Evolutionary conservation across 2,888 invertebrate species (phyloP), one percentile per base, ranked within the genome.

Genomic region (Lycaena phlaeas): DNA sequence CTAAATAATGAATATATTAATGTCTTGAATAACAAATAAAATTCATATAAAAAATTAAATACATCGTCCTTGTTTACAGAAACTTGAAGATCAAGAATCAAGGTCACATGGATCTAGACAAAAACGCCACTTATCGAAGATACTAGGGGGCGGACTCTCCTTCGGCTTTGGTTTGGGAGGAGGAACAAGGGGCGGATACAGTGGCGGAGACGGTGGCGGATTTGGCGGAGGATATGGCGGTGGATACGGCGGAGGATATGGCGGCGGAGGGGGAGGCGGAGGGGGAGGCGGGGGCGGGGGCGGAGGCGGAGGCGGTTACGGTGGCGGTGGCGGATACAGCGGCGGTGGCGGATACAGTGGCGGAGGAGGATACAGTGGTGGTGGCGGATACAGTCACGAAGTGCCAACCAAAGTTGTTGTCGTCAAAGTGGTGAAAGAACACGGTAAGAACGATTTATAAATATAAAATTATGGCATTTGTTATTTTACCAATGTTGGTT

Each of bases 401-500:
- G 56, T 57, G 45, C 69, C 67, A 3, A 27, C 63, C 3, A 71
- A 74, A 52, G 64, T 58, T 3, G 50, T 73, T 29, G 46, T 69
- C 34, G 52, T 70, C 17, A 56, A 66, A 54, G 60, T 72, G 12
- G 61, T 72, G 14, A 69, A 73, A 52, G 67, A 71, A 42, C 59
- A 58, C 27, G 57, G 56, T 60, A 50, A 52, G 48, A 45, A 31
- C 25, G 15, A 15, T 11, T 14, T 26, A 36, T n/a, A n/a, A n/a
- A n/a, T n/a, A n/a, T n/a, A n/a, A n/a, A n/a, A n/a, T n/a, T n/a
- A n/a, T n/a, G n/a, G n/a, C n/a, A n/a, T n/a, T n/a, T n/a, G n/a
- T n/a, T n/a, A n/a, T n/a, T n/a, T n/a, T n/a, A n/a, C n/a, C n/a
- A n/a, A n/a, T n/a, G n/a, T n/a, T n/a, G n/a, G n/a, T n/a, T n/a